Evolutionary conservation across 2,888 invertebrate species (phyloP), one percentile per base, ranked within the genome.

Genomic region (Drosophila bunnanda): DNA sequence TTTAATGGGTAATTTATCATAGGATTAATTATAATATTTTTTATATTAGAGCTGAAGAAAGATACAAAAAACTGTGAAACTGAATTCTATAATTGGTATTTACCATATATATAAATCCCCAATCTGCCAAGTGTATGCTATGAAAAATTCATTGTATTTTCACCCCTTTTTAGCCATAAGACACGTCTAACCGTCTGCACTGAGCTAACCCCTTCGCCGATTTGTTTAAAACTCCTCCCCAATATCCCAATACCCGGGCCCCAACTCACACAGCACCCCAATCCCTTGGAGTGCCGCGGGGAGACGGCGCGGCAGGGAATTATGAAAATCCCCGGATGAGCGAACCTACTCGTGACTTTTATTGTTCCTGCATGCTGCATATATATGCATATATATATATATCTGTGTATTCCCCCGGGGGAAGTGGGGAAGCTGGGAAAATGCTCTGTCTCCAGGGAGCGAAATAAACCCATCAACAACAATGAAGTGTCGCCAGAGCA

Each of bases 381-480:
- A 34, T 28, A 34, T 62, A 12, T 10, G 20, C 12, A 20, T 22
- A 15, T 8, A 22, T 22, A 10, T 3, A 30, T 41, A 22, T 43
- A 13, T 41, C 9, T n/a, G n/a, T 2, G 17, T 9, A 32, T 20
- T 15, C 32, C 48, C 64, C 39, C 20, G 4, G 39, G 38, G 39
- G 20, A 38, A 2, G 28, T 15, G 54, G 28, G 15, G 39, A 13
- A 22, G 34, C 9, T 44, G 50, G 32, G 44, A 10, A 30, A 36
- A 20, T 22, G 34, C 44, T 67, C 75, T 61, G 48, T 67, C 75
- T 61, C 68, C 43, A 61, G 71, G 64, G 58, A 38, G 46, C 41
- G 55, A 70, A 62, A 82, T 85, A 83, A 83, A 86, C 61, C 80
- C 83, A 82, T 87, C 88, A 72, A 38, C 80, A 75, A 65, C 75